These are phyloP conservation scores for Australoheros scitulus DNA, from an alignment of 2,113 vertebrate genomes.

Conservation along the genomic window DNA sequence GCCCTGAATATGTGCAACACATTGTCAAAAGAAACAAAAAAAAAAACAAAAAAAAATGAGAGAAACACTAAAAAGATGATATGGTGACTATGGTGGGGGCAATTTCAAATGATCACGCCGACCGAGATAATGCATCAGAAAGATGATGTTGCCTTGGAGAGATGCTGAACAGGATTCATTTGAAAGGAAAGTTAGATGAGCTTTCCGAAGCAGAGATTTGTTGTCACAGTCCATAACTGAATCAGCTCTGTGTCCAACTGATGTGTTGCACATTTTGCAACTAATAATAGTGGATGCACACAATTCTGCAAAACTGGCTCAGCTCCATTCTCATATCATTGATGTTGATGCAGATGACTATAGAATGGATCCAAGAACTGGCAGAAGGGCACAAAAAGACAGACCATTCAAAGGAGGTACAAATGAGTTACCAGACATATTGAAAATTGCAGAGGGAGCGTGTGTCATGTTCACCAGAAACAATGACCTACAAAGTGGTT, in stretches of 20 bases:
- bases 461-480: background rate
- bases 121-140: constrained; percentile 43
- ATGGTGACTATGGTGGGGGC: background rate
- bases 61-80: background rate
- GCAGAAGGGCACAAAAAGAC: background rate
- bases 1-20: background rate
- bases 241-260: constrained; percentile 23
- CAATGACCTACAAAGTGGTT: background rate
- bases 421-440: background rate
- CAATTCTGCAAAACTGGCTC: background rate
- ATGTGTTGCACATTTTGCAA: constrained; percentile 43
- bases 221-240: background rate
- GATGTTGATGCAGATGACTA: background rate
- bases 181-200: constrained; percentile 18
- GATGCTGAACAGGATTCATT: constrained; percentile 26
- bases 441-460: background rate
- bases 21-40: background rate
- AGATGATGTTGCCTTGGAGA: constrained; percentile 40
- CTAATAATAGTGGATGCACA: constrained; percentile 35
- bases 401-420: background rate
- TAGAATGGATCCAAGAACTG: background rate
- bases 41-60: background rate
- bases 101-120: background rate
- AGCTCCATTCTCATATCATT: background rate
- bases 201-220: constrained; percentile 11